A percentile compares a stretch with the other conserved stretches of the same genome.
phyloP scores from a whole-genome alignment of 2,797 vertebrate species.

The Lemur catta region DNA sequence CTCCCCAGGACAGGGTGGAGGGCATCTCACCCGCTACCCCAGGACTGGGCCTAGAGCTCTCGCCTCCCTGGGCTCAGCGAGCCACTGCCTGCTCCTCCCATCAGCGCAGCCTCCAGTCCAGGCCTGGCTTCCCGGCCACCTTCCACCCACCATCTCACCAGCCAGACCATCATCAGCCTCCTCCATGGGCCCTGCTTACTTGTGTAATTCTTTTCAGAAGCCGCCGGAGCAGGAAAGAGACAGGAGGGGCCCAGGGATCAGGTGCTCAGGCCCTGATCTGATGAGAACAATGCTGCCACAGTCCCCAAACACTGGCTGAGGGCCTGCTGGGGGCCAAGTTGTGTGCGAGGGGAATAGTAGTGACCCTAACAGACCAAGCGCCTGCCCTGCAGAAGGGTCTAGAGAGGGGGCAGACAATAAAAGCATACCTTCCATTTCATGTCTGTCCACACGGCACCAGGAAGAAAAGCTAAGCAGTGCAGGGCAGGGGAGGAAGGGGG shows the following conservation, averaged over 20 bases:
- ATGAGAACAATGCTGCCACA: background rate
- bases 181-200: background rate
- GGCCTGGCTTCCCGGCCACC: background rate
- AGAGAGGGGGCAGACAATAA: background rate
- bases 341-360: background rate
- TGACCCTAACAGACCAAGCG: background rate
- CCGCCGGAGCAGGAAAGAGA: background rate
- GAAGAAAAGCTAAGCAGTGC: background rate
- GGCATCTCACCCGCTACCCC: fast-evolving
- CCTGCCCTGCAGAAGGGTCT: too few relatives aligned
- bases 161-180: background rate
- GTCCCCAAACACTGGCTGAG: background rate
- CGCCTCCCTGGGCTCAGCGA: fast-evolving
- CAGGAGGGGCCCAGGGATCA: background rate
- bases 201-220: background rate
- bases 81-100: fast-evolving
- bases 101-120: background rate
- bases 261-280: background rate
- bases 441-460: background rate
- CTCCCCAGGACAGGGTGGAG: background rate
- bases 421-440: background rate
- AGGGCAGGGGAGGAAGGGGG: background rate
- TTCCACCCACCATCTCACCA: background rate
- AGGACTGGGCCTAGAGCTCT: background rate
- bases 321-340: background rate